A percentile compares a stretch with the other conserved stretches of the same genome.
phyloP scores from a whole-genome alignment of 2,888 invertebrate species.

The Mythimna albipuncta region DNA sequence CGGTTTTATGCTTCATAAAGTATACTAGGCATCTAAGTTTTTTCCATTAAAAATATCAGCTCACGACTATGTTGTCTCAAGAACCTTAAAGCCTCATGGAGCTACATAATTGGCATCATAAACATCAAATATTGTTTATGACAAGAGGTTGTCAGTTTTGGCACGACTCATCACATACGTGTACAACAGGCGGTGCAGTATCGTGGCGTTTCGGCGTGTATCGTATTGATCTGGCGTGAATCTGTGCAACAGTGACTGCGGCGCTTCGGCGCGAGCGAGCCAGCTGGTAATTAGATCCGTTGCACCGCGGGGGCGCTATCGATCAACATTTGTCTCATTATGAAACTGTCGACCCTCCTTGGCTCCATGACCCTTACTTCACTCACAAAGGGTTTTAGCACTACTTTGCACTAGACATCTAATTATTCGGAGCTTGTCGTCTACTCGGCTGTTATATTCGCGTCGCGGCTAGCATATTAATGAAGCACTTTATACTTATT shows the following conservation, averaged over 20 bases:
- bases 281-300: constrained; percentile 41
- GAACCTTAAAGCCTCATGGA: background rate
- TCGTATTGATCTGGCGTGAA: constrained; percentile 45
- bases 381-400: background rate
- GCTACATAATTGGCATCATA: background rate
- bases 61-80: background rate
- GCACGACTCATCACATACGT: background rate
- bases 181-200: background rate
- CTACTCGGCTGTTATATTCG: constrained; percentile 13
- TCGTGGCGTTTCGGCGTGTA: constrained; percentile 6
- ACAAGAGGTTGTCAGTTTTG: constrained; percentile 4
- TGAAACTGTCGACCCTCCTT: background rate
- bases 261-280: constrained; percentile 1
- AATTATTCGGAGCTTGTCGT: constrained; percentile 23
- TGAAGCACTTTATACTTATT: constrained; percentile 27
- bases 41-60: background rate
- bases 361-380: background rate
- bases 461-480: constrained; percentile 25
- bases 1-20: constrained; percentile 4
- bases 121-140: background rate
- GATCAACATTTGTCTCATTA: constrained; percentile 25
- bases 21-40: background rate
- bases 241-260: constrained; percentile 40
- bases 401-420: constrained; percentile 8
- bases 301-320: constrained; percentile 35